phyloP scores from a whole-genome alignment of 2,113 vertebrate species.

The Rhizomys pruinosus region DNA sequence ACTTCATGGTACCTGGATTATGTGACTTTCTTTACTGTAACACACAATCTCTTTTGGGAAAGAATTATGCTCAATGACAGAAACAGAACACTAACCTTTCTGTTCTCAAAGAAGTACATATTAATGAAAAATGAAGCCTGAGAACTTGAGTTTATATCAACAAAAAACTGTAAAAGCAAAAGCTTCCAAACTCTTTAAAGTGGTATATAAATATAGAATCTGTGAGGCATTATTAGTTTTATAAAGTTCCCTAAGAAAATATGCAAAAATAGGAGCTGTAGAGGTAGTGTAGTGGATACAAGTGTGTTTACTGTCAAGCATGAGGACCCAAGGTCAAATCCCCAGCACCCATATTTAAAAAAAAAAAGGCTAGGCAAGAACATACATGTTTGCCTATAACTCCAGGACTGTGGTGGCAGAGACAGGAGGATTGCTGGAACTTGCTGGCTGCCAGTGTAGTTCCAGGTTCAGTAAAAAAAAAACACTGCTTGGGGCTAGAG shows the following conservation, averaged over 20 bases:
- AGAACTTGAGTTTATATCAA: constrained; percentile 49
- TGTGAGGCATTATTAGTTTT: constrained; percentile 46
- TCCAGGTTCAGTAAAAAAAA: no score
- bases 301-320: no score
- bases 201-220: constrained; percentile 22
- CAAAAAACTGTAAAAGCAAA: constrained; percentile 29
- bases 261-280: neutral
- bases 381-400: neutral
- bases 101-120: constrained; percentile 29
- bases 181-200: constrained; percentile 48
- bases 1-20: no score
- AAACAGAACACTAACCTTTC: constrained; percentile 34
- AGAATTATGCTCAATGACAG: constrained; percentile 46
- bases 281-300: no score
- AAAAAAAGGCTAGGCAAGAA: neutral
- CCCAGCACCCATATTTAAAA: neutral
- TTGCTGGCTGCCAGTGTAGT: neutral
- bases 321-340: neutral
- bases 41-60: constrained; percentile 10
- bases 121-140: constrained; percentile 33
- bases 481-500: no score
- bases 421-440: neutral
- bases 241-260: constrained; percentile 40
- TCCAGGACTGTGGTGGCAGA: neutral
- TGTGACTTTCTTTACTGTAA: constrained; percentile 24